Base-by-base conservation (phyloP, 2,113 vertebrate genomes). In the Lampris megalopsis region DNA sequence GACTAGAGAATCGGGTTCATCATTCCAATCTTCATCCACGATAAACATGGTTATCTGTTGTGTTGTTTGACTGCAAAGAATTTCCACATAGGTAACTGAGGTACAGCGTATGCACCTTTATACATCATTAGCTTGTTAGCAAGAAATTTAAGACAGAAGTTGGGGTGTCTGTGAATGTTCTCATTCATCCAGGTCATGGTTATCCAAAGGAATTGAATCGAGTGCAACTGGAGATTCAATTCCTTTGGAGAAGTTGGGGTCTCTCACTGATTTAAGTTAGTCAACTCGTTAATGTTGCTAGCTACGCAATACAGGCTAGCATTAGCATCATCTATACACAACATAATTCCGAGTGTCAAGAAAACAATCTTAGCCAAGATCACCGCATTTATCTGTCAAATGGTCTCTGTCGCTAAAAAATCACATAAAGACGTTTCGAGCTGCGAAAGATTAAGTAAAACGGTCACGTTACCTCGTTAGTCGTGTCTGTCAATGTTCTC, bases 1-100 rank as follows among this genome's bases (percentile, higher is more conserved):
- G 3, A 68, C 10, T n/a, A 81, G 42, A 61, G 62, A 68, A 3
- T 88, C 87, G 9, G 72, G 6, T 13, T 82, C 88, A 69, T 95
- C 94, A 7, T 82, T 90, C 94, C 94, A 95, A 47, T 94, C 90
- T 59, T 93, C 91, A 7, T 93, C 93, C 48, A 94, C 92, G 10
- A 83, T 84, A 70, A 95, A 95, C 94, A 95, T 95, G 48, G 76
- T 92, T 74, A 6, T 63, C 0, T 1, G 2, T 35, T 47, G 35
- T 5, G 35, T 38, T 60, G 9, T 45, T 13, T 1, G 2, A 49
- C 50, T 75, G 0, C 38, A 36, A 54, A 3, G 1, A 45, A 50
- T 24, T 24, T 24, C 24, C 24, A 24, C 24, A 24, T 24, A 24
- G 24, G 24, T 24, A 24, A 24, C 24, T 24, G 24, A 24, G 24